Base-by-base conservation (phyloP, 92 coral and sea anemone genomes). In the Actinostola sp. region DNA sequence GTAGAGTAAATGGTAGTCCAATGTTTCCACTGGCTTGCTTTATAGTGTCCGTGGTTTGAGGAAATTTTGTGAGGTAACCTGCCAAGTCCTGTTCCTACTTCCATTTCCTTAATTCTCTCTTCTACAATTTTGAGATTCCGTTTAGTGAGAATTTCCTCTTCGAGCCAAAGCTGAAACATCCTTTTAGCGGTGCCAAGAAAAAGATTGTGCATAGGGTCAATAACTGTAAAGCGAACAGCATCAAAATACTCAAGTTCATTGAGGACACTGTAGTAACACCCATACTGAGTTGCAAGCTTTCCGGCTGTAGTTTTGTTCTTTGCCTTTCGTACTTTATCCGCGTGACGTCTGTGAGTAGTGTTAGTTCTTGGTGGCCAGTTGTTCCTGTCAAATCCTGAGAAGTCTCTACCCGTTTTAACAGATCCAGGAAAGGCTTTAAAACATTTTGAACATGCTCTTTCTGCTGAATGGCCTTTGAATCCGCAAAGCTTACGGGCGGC, bases 181-280 rank as follows among this genome's bases (percentile, higher is more conserved):
- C 14, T 43, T 42, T 75, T 63, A 7, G 81, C 81, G 36, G 81
- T 75, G 25, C 83, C 83, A 26, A 67, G 39, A 14, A 44, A 67
- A 29, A 67, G 38, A 68, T 76, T 65, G 74, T 76, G 81, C 73
- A 76, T 76, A 16, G 81, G 74, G 73, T 65, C 81, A 63, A 50
- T 76, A 20, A 53, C 65, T 26, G 73, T 63, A 51, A 76, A 65
- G 41, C 81, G 49, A 0, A 76, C 41, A 15, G 65, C 65, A 76
- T 76, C 81, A 65, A 76, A 76, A 38, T 76, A 76, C 32, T 68
- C 63, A 14, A 68, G 61, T 35, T 68, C 31, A 2, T 43, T 42
- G 46, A 68, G 74, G 6, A 29, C 58, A 68, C 74, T 68, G 35
- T 43, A 68, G 17, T 75, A 63, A 45, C 71, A 63, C 8, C 81